Base-by-base conservation (phyloP, 2,113 vertebrate species). In the Guaruba guarouba region DNA sequence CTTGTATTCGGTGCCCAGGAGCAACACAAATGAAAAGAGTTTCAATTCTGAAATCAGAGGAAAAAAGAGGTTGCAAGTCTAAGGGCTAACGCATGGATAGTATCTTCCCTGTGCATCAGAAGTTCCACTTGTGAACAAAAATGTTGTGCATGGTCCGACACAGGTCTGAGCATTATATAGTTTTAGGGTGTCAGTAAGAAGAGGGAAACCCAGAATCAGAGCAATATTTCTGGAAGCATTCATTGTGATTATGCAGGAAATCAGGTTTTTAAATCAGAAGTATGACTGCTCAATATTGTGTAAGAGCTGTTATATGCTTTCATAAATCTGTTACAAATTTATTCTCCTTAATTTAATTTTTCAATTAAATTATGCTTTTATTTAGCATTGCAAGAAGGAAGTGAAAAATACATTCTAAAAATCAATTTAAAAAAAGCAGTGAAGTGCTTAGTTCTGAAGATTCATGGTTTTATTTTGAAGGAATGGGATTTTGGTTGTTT, bases 301-400 rank as follows among this genome's bases (percentile, higher is more conserved):
- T 83, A 68, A 79, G 35, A 84, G 19, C 7, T 29, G 55, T 73
- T 90, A 61, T 20, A 82, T 86, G 28, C 17, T 27, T 73, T 83
- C 68, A 80, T 79, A 89, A 51, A 87, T 82, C 66, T 94, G 74
- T 87, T 75, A 66, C 81, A 82, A 76, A 95, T 79, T 89, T 43
- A 93, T 94, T 92, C 8, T 52, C 54, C 66, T 82, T 92, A 82
- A 93, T 92, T 94, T 90, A 88, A 82, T 84, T 95, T 90, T 84
- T 79, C 44, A 78, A 51, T 94, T 74, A 78, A 63, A 63, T 78
- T 81, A 59, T 80, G 71, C 39, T 86, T 94, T 88, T 93, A 68
- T 95, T 94, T 93, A 81, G 9, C 57, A 77, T 44, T 93, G 35
- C 20, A 90, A 92, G 51, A 88, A 93, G 51, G 19, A 94, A 95